Evolutionary conservation across 1,140 invertebrate species (phyloP), one percentile per base, ranked within the genome.

Genomic region (Druon quercuslanigerum): DNA sequence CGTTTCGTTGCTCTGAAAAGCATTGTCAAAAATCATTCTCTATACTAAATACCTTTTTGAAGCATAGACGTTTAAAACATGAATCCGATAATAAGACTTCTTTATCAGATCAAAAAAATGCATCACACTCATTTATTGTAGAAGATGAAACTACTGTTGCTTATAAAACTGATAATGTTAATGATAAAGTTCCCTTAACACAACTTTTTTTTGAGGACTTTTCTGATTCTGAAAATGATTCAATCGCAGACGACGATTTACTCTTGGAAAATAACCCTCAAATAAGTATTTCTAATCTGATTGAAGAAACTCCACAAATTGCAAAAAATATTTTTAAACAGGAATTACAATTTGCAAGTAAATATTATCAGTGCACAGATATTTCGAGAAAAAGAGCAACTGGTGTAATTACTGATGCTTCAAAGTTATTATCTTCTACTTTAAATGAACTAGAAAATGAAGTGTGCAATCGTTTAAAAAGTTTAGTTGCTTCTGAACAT

Each of bases 311-410:
- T 14, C 20, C 25, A 33, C 12, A 33, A 60, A 12, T 33, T n/a
- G 13, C 14, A 40, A 5, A 60, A 40, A n/a, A 8, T 14, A 33
- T 5, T 60, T 60, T 60, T 40, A 19, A 60, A 14, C 40, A 2
- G 2, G 7, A 60, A 60, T 6, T 60, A 33, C 20, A 60, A 13
- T 60, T 75, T 70, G 51, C 60, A 13, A 51, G 57, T 13, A 74
- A 74, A 60, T 56, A 19, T n/a, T 74, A 74, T 33, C 5, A n/a
- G 8, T 60, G n/a, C n/a, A n/a, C n/a, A n/a, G n/a, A n/a, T n/a
- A n/a, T n/a, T n/a, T n/a, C n/a, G n/a, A n/a, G n/a, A n/a, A n/a
- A n/a, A n/a, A n/a, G n/a, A n/a, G n/a, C n/a, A n/a, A n/a, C n/a
- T n/a, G n/a, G n/a, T n/a, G n/a, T n/a, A n/a, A n/a, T n/a, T n/a